phyloP scores from a whole-genome alignment of 2,113 vertebrate species.

The Nanorana parkeri region DNA sequence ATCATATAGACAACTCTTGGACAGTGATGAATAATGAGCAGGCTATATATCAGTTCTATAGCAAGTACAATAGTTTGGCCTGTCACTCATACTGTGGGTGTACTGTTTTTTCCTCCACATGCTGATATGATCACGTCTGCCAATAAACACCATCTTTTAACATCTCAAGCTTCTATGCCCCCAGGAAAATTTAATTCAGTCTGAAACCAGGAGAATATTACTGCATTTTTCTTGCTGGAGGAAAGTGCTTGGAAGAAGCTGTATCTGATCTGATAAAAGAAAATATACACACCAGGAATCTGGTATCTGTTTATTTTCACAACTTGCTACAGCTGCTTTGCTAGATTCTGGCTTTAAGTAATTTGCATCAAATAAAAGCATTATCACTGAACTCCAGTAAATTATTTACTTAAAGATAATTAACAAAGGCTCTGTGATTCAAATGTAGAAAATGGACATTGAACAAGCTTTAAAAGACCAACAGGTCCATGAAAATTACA shows the following conservation, averaged over 20 bases:
- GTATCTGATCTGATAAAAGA: constrained; percentile 44
- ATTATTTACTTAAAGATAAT: too few relatives aligned
- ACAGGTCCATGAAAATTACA: too few relatives aligned
- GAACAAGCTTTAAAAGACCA: too few relatives aligned
- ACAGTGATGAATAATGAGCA: constrained; percentile 17
- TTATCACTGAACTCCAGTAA: too few relatives aligned
- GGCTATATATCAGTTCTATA: background rate
- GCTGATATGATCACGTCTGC: constrained; percentile 39
- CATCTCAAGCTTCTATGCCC: constrained; percentile 31
- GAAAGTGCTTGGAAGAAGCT: constrained; percentile 41
- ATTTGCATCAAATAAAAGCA: background rate
- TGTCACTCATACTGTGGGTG: constrained; percentile 29
- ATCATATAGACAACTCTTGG: background rate
- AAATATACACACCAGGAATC: constrained; percentile 39
- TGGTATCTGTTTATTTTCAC: constrained; percentile 38
- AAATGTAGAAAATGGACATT: too few relatives aligned
- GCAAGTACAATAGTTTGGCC: background rate
- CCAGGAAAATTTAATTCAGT: constrained; percentile 49
- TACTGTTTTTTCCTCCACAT: constrained; percentile 17
- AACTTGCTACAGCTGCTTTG: constrained; percentile 21
- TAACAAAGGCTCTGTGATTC: too few relatives aligned
- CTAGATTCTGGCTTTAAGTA: background rate
- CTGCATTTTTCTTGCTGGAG: constrained; percentile 35
- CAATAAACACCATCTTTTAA: constrained; percentile 45
- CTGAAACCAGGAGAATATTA: constrained; percentile 44